Evolutionary conservation across 2,113 vertebrate genomes (phyloP).

Genomic region (Thomomys bottae): DNA sequence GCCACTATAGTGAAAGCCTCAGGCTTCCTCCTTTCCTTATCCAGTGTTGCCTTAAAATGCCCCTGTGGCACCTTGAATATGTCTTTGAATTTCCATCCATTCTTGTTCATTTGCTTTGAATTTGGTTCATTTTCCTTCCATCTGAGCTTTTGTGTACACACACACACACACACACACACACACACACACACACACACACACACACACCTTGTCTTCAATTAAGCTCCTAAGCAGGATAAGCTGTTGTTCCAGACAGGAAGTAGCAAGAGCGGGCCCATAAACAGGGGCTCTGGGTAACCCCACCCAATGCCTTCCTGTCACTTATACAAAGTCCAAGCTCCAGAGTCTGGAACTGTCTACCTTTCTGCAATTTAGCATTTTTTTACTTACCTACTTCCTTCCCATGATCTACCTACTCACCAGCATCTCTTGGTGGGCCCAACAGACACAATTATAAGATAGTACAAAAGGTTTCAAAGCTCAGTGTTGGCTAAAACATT

Average conservation of each 20-base stretch:
- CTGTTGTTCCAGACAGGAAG: slow-evolving; percentile 24
- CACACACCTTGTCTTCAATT: not conserved
- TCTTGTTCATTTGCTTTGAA: slow-evolving; percentile 4
- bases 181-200: not conserved
- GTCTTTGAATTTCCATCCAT: not conserved
- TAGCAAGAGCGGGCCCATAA: not conserved
- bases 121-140: slow-evolving; percentile 30
- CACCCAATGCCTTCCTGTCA: not conserved
- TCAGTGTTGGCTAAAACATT: slow-evolving; percentile 21
- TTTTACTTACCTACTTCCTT: not conserved
- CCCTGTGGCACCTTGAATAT: slow-evolving; percentile 4
- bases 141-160: not conserved
- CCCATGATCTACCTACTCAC: not conserved
- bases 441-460: not conserved
- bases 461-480: slow-evolving; percentile 38
- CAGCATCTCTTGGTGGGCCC: not conserved
- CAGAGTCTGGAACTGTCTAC: not conserved
- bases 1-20: not conserved
- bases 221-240: not conserved
- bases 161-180: not conserved
- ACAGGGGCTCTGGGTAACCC: not conserved
- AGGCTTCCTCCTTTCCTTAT: not conserved
- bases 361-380: not conserved
- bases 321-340: not conserved
- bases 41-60: not conserved